Base-by-base conservation (phyloP, 2,797 vertebrate genomes). In the Micrastur ruficollis region DNA sequence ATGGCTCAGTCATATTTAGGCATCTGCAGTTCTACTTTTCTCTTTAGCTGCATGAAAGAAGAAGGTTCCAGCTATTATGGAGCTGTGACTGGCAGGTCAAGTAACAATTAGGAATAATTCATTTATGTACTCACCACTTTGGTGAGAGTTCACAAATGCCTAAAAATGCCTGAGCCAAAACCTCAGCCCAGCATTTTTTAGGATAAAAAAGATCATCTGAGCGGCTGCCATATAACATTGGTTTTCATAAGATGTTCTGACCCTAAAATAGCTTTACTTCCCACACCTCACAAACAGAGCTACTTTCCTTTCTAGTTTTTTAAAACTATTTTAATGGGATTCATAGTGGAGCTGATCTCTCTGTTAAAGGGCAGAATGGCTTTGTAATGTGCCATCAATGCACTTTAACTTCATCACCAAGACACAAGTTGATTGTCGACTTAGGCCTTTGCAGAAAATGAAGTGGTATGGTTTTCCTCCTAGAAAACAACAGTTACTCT, bases 231-330 rank as follows among this genome's bases (percentile, higher is more conserved):
- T 92, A 26, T 82, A 94, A 86, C 82, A 71, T 67, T 38, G 71
- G 83, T 89, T 95, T 95, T 95, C 89, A 70, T 84, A 84, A 96
- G 86, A 88, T 89, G 81, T 94, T 95, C 94, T 67, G 55, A 71
- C 49, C 61, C 83, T 62, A 85, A 91, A 97, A 96, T 96, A 96
- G 68, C 70, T 94, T 90, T 93, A 58, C 95, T 95, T 95, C 94
- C 95, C 82, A 95, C 85, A 86, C 81, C 91, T 92, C 86, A 90
- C 90, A 87, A 93, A 81, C 75, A 79, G 50, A 91, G 59, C 81
- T 70, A 58, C 68, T 79, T 86, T 88, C 27, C 86, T 67, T 94
- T 89, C 72, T 71, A 55, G 44, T 67, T 67, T 63, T 90, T 8
- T 26, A 7, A 44, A 85, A 81, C 32, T 68, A 27, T 82, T 93